Evolutionary conservation across 1,140 invertebrate species (phyloP), one percentile per base, ranked within the genome.

Genomic region (Laupala kohalensis): DNA sequence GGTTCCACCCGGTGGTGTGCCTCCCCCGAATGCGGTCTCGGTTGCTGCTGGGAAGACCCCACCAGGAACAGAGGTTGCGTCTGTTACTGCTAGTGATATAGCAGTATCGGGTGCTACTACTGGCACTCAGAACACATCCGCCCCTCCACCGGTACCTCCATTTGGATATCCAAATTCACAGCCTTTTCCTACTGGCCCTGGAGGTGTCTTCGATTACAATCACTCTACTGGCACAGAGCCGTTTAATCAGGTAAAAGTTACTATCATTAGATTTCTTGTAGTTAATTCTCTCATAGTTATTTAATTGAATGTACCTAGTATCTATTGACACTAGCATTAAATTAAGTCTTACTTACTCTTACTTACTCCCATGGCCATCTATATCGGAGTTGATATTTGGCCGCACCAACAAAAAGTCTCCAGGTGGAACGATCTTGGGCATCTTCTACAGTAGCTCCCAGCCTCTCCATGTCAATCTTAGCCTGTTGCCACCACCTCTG

Each of bases 91-190:
- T 25, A n/a, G n/a, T n/a, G n/a, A n/a, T n/a, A n/a, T n/a, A n/a
- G 29, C 28, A 15, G 66, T 62, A 13, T 24, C 30, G 15, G 27
- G 66, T 64, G 67, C 27, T 4, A 67, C 72, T 28, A 66, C 70
- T 0, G 37, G 26, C 9, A 65, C 64, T 15, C 67, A 68, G 19
- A 62, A 71, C 25, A 71, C 75, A 25, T 5, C 69, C 66, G 53
- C 71, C 73, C 29, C 75, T 74, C n/a, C 74, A 53, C 5, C 67
- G 12, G 62, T 67, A 67, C 71, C 53, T 27, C 65, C 72, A 6
- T 71, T 63, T 30, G 63, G 26, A 5, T 71, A 28, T 27, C 70
- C 62, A 4, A 30, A 24, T 30, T n/a, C 28, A 13, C 70, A 71
- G 26, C 25, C 63, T 13, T 71, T 63, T 30, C 23, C 23, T 9